A percentile compares a stretch with the other conserved stretches of the same genome.
These are phyloP conservation scores for Tortrix viridana DNA, from an alignment of 2,888 invertebrate genomes.

Conservation along the genomic window DNA sequence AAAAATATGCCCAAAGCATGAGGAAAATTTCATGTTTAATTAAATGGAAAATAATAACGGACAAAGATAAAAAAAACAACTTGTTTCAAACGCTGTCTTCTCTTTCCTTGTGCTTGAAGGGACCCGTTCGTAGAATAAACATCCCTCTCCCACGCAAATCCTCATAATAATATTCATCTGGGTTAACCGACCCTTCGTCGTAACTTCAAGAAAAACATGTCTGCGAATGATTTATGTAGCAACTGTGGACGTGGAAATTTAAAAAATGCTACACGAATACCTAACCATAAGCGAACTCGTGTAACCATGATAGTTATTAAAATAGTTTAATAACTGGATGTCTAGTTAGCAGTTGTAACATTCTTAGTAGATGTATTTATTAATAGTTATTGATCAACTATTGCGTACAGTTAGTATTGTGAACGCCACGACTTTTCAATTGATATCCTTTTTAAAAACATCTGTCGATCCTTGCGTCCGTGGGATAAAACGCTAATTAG, in stretches of 20 bases:
- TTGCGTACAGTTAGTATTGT: too few relatives aligned
- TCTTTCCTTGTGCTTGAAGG: slow-evolving; percentile 3
- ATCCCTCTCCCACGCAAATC: slow-evolving; percentile 55
- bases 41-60: too few relatives aligned
- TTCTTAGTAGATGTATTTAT: too few relatives aligned
- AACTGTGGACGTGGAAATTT: slow-evolving; percentile 14
- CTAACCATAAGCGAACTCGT: slow-evolving; percentile 4
- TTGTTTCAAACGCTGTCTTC: slow-evolving; percentile 1
- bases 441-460: too few relatives aligned
- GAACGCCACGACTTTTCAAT: too few relatives aligned
- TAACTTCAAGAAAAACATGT: slow-evolving; percentile 29
- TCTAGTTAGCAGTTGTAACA: background rate
- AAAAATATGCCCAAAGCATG: too few relatives aligned
- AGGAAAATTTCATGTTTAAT: too few relatives aligned
- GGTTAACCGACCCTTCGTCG: slow-evolving; percentile 29
- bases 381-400: too few relatives aligned
- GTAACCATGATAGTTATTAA: background rate
- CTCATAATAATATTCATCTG: slow-evolving; percentile 44
- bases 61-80: background rate
- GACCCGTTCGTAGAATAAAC: slow-evolving; percentile 50
- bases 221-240: slow-evolving; percentile 21
- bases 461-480: too few relatives aligned
- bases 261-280: slow-evolving; percentile 15
- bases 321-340: background rate
- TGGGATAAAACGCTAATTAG: slow-evolving; percentile 3